Base-by-base conservation (phyloP, 1,140 invertebrate genomes). In the Halictus rubicundus region DNA sequence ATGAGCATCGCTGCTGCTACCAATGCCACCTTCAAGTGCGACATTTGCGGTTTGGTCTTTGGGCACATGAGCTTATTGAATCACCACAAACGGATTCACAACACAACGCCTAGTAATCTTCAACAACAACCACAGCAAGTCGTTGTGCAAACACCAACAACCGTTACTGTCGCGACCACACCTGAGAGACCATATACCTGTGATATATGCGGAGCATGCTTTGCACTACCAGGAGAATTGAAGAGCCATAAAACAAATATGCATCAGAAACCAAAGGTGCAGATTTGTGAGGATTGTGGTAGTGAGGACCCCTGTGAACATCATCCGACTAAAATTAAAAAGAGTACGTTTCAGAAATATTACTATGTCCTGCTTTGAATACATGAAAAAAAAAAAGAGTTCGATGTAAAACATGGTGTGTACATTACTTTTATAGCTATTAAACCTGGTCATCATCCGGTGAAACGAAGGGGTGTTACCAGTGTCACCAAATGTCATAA, bases 401-500 rank as follows among this genome's bases (percentile, higher is more conserved):
- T 9, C 54, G 8, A 57, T 57, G 21, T 57, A 57, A 57, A 19
- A 19, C 1, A 57, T n/a, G 54, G 8, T 57, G 54, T 21, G 7
- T 74, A 25, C 79, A 85, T 81, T 71, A 74, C 88, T 86, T 82
- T 71, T 87, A 25, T 61, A 93, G 92, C 90, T 82, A 93, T 93
- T 77, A 93, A 94, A 91, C 94, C 95, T 73, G 95, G 95, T 37
- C 95, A 96, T 91, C 96, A 97, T 94, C 96, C 96, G 76, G 96
- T 97, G 37, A 97, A 97, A 93, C 95, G 96, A 90, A 94, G 96
- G 91, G 96, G 96, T 80, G 94, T 97, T 60, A 96, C 96, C 19
- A 96, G 96, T 81, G 96, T 97, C 60, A 97, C 96, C 21, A 97
- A 97, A 89, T 97, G 97, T 91, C 96, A 97, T 81, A 97, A 97